phyloP scores from a whole-genome alignment of 2,797 vertebrate genomes.

The Sitta carolinensis region DNA sequence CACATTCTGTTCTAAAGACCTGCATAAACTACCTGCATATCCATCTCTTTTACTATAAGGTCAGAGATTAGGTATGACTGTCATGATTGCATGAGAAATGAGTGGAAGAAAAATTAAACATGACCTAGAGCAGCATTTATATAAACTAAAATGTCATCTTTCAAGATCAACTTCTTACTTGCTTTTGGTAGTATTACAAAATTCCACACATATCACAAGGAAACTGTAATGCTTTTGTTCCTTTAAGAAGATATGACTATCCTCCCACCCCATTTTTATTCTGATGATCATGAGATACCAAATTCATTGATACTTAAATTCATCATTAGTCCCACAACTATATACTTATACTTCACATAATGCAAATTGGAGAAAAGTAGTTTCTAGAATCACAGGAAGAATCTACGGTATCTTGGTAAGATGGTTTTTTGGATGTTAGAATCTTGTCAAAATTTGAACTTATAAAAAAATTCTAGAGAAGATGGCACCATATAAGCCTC shows the following conservation, averaged over 20 bases:
- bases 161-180: background rate
- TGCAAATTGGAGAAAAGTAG: background rate
- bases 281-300: background rate
- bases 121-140: background rate
- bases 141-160: background rate
- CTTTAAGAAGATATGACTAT: background rate
- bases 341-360: background rate
- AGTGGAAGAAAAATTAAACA: background rate
- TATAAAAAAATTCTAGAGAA: background rate
- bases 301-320: background rate
- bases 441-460: background rate
- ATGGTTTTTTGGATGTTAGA: background rate
- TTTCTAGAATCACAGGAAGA: background rate
- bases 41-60: background rate
- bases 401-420: background rate
- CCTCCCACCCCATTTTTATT: background rate
- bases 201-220: background rate
- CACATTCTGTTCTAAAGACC: background rate
- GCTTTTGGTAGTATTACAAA: background rate
- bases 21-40: background rate
- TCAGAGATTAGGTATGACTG: background rate
- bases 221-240: background rate
- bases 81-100: accelerated
- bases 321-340: background rate
- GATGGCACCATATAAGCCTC: background rate